Base-by-base conservation (phyloP, 2,888 invertebrate species). In the Lepidocyrtoides sp. region DNA sequence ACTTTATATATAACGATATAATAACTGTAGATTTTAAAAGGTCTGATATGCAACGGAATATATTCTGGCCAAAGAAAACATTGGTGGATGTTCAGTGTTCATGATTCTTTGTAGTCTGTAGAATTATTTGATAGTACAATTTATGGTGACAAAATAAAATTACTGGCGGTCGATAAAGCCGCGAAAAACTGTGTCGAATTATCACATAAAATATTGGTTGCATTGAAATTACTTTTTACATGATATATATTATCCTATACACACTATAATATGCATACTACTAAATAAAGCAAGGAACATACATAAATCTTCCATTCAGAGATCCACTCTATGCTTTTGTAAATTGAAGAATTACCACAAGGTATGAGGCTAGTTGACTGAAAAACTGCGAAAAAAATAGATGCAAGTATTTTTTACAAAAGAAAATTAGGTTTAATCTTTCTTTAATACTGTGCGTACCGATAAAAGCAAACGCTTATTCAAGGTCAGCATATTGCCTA, bases 31-130 rank as follows among this genome's bases (percentile, higher is more conserved):
- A 63, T 17, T 60, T 14, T n/a, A 51, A 48, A 57, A 17, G 57
- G 79, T 54, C 79, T 17, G 57, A 79, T 54, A 32, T 36, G 29
- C 57, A 20, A 32, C 54, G 79, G 23, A 79, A 79, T 54, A 17
- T 75, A 77, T 87, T 77, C 36, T 51, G 66, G 87, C 79, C 79
- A 79, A 81, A 79, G 32, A 63, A 69, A 48, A 63, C 20, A 36
- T 57, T 57, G 54, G 48, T 66, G 79, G 26, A 81, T 88, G 87
- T 88, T 88, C 87, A 88, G 87, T 88, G 87, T 88, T 88, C 87
- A 88, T 88, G 81, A 88, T 60, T 17, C 20, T 81, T 66, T 81
- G 48, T 81, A 88, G 79, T 81, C 44, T 63, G 44, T 87, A 87
- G 77, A 63, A 23, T 3, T 79, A 41, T 79, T 79, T 79, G 1